These are phyloP conservation scores for Trissolcus brochymenae DNA, from an alignment of 2,888 invertebrate species.

Conservation along the genomic window DNA sequence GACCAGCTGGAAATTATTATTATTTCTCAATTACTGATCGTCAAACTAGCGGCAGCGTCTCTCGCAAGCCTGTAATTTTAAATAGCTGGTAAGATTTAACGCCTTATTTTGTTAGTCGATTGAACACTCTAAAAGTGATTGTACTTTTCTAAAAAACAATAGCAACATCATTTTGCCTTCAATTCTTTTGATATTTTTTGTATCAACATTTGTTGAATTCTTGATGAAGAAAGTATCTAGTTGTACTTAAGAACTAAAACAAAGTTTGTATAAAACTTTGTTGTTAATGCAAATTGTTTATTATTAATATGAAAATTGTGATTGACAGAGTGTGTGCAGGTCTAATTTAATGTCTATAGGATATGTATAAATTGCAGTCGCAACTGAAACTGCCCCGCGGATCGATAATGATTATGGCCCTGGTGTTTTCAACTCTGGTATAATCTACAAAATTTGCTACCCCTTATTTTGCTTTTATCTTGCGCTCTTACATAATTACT, in stretches of 20 bases:
- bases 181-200: conserved; percentile 20
- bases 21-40: conserved; percentile 68
- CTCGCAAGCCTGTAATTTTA: conserved; percentile 66
- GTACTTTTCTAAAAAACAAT: conserved; percentile 48
- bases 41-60: conserved; percentile 60
- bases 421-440: conserved; percentile 66
- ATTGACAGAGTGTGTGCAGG: conserved; percentile 40
- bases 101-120: conserved; percentile 63
- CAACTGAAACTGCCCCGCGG: conserved; percentile 60
- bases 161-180: conserved; percentile 29
- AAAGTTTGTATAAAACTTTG: background rate
- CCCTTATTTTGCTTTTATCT: conserved; percentile 45
- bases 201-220: conserved; percentile 29
- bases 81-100: conserved; percentile 66
- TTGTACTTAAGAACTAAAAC: conserved; percentile 26
- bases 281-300: background rate
- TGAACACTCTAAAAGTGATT: conserved; percentile 43
- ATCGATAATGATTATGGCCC: conserved; percentile 74
- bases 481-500: conserved; percentile 51
- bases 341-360: background rate
- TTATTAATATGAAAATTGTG: conserved; percentile 2
- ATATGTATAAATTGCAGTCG: too few species aligned
- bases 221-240: conserved; percentile 7
- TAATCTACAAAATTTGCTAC: conserved; percentile 26
- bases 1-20: conserved; percentile 67